phyloP scores from a whole-genome alignment of 2,888 invertebrate species.

The Drosophila picticornis region DNA sequence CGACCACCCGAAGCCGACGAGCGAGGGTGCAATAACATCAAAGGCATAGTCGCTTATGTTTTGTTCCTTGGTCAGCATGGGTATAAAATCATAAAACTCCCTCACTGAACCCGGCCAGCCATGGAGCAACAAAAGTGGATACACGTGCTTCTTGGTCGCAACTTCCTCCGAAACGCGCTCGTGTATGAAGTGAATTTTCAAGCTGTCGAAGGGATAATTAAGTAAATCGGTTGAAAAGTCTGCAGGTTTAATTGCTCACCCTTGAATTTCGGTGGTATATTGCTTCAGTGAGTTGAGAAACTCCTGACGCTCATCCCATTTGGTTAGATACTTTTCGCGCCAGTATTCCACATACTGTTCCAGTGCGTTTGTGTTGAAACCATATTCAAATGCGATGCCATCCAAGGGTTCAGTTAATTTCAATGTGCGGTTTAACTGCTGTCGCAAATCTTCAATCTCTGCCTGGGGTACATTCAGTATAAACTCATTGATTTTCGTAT shows the following conservation, averaged over 20 bases:
- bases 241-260: constrained; percentile 74
- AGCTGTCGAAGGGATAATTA: constrained; percentile 45
- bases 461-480: constrained; percentile 59
- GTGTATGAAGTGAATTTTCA: constrained; percentile 91
- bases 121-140: constrained; percentile 91
- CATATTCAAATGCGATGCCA: constrained; percentile 91
- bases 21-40: constrained; percentile 89
- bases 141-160: constrained; percentile 83
- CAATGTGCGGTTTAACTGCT: constrained; percentile 87
- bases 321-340: constrained; percentile 90
- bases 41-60: constrained; percentile 87
- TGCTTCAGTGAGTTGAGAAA: constrained; percentile 91
- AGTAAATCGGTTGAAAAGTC: background rate
- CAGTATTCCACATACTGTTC: constrained; percentile 91
- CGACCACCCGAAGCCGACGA: constrained; percentile 90
- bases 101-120: constrained; percentile 95
- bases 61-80: constrained; percentile 87
- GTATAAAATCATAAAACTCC: constrained; percentile 92
- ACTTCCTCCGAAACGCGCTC: constrained; percentile 85
- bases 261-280: constrained; percentile 91
- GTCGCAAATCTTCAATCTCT: constrained; percentile 87
- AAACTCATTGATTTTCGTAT: constrained; percentile 77
- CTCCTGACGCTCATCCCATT: constrained; percentile 88
- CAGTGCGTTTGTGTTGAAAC: constrained; percentile 91
- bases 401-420: constrained; percentile 88